Base-by-base conservation (phyloP, 2,113 vertebrate species). In the Gambusia holbrooki region DNA sequence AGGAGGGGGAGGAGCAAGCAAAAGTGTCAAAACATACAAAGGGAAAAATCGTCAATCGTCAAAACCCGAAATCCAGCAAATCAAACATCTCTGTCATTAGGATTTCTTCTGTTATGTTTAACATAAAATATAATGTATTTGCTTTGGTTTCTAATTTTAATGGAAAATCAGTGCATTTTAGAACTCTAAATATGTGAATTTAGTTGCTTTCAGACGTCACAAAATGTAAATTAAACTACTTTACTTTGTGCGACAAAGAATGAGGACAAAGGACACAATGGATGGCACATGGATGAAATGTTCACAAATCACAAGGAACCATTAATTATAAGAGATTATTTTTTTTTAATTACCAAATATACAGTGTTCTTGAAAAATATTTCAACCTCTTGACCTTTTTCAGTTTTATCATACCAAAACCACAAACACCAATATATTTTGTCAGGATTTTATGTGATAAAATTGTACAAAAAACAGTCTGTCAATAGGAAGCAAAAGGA, bases 141-240 rank as follows among this genome's bases (percentile, higher is more conserved):
- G 10, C 8, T 11, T 12, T 62, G 12, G 19, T 17, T 35, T 62
- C 33, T 17, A 28, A 80, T 79, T 25, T 74, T 71, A 66, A 15
- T 64, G 11, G 22, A 74, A n/a, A n/a, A 67, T 13, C 13, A 29
- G 22, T 10, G 35, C 25, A 68, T 27, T 33, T 40, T 45, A 62
- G 66, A 62, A 71, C 28, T 76, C 12, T 27, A 42, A 74, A 51
- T 61, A 7, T 48, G n/a, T 19, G n/a, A 66, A 58, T 68, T 71
- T 77, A 82, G 35, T 0, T 67, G 67, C 66, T 75, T 17, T 48
- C 32, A 62, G 70, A 64, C 35, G 33, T 58, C 58, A 30, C 58
- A 68, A 35, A 71, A 87, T 62, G 62, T 30, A 80, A 70, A 75
- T 63, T 28, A 72, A 75, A 82, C 35, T 45, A 74, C 75, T 72